Base-by-base conservation (phyloP, 2,888 invertebrate genomes). In the Mythimna pallens region DNA sequence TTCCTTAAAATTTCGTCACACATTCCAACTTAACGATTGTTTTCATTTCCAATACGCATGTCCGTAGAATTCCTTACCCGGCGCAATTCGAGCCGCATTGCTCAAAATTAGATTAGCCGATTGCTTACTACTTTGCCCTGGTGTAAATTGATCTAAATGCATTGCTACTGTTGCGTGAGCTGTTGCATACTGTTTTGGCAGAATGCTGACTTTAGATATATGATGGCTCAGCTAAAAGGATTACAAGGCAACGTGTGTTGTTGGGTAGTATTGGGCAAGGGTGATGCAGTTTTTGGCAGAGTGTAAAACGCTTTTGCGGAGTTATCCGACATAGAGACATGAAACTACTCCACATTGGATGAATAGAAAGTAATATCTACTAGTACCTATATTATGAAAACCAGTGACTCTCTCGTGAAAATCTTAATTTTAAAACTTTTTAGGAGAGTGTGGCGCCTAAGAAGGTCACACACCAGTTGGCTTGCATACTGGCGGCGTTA, bases 121-220 rank as follows among this genome's bases (percentile, higher is more conserved):
- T 73, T 61, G 70, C 80, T 3, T 61, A 50, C 80, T 64, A 81
- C 64, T 73, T 70, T 64, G 68, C 20, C 25, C 47, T 34, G 54
- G 62, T 83, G 86, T 83, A 85, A 86, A 86, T 86, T 87, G 80
- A 86, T 83, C 86, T 81, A 78, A 82, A 64, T 71, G 58, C 78
- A 68, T 72, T 59, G 55, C 59, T 50, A 63, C 54, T 55, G 54
- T 62, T 65, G 36, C 70, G 67, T 65, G 55, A 66, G 30, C 20
- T 8, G 43, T 81, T 74, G 69, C 84, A 70, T 55, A 57, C 52
- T 71, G 63, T 65, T 84, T 76, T 55, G 65, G 65, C 43, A 52
- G 68, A 30, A 17, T 66, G 73, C 67, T 81, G 58, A 73, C 55
- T 71, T 71, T 5, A 55, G 40, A 22, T 52, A 59, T 76, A 67